Evolutionary conservation across 2,888 invertebrate species (phyloP), one percentile per base, ranked within the genome.

Genomic region (Drosophila nigritarsus): DNA sequence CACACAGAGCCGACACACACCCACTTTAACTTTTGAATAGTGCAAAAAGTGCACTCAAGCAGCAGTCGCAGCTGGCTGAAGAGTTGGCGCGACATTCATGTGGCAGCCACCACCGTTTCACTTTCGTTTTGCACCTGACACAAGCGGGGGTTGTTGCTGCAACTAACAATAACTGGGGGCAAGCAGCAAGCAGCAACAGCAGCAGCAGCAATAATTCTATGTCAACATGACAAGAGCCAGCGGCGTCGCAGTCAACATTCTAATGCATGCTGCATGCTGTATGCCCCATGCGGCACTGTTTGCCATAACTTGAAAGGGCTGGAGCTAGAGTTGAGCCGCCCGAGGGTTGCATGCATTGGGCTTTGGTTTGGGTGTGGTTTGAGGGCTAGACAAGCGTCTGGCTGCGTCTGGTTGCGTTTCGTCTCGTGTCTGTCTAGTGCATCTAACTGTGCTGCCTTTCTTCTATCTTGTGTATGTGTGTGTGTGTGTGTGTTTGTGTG

Each of bases 1-100:
- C 42, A 32, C 30, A 15, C 18, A 45, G 13, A 45, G 45, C 13
- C 45, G 45, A 55, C 54, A 60, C 62, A 60, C 70, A 64, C 63
- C 58, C 67, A 70, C 71, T 75, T 77, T 71, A 77, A 72, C 79
- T 79, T 89, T 80, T 87, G 82, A 90, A 87, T 87, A 87, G 86
- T 87, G 86, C 87, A 87, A 82, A 89, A 87, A 90, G 90, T 87
- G 89, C 89, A 90, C 90, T 88, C 86, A 83, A 74, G 73, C 84
- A 73, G 75, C 73, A 79, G 70, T 54, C 60, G 65, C 38, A 45
- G 20, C 60, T 13, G 34, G 49, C 30, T 29, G 11, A 61, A 51
- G 45, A n/a, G 32, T n/a, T 48, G 49, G 42, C 18, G 66, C 66
- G 61, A 60, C 63, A 71, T 60, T 72, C 50, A 65, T 50, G 48